Evolutionary conservation across 2,113 vertebrate genomes (phyloP).

Genomic region (Odocoileus virginianus): DNA sequence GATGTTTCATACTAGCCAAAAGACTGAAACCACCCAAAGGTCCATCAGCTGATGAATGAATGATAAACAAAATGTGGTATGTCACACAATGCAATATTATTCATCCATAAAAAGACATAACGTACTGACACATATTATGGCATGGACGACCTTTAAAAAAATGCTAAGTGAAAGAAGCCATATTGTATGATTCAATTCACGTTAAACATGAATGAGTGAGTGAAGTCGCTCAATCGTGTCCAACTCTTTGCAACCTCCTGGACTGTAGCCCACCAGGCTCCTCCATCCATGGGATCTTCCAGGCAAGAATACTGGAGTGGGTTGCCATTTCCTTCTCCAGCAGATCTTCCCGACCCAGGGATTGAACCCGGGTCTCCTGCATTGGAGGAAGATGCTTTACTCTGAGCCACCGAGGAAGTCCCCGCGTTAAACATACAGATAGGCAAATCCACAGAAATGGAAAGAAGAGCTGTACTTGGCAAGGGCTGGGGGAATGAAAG

Average conservation of each 20-base stretch:
- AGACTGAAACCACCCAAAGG: neutral
- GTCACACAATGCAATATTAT: neutral
- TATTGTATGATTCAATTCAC: neutral
- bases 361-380: accelerated
- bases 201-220: neutral
- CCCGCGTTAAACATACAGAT: neutral
- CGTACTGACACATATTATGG: accelerated
- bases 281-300: neutral
- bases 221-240: neutral
- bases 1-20: neutral
- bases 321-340: neutral
- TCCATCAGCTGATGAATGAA: neutral
- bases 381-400: neutral
- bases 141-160: neutral
- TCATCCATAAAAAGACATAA: neutral
- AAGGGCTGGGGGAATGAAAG: neutral
- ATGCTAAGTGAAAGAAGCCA: neutral
- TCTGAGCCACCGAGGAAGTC: neutral
- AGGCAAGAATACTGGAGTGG: neutral
- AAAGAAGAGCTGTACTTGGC: neutral
- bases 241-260: accelerated
- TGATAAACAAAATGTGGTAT: neutral
- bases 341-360: neutral
- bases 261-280: neutral
- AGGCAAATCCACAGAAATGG: neutral